phyloP scores from a whole-genome alignment of 2,113 vertebrate genomes.

The Psilopsiagon aurifrons region DNA sequence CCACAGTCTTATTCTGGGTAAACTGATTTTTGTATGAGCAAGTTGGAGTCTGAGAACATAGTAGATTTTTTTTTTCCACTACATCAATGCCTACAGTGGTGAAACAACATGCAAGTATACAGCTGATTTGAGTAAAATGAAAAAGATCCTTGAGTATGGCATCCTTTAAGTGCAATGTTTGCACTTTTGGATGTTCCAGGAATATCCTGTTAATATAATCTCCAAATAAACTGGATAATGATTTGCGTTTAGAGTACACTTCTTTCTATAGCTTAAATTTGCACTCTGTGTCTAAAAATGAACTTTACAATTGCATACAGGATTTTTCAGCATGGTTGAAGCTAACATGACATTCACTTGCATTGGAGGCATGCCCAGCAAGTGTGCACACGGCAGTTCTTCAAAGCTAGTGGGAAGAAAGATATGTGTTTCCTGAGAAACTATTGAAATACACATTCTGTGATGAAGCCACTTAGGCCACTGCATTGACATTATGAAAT shows the following conservation, averaged over 20 bases:
- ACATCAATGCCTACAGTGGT: neutral
- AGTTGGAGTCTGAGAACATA: neutral
- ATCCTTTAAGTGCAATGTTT: neutral
- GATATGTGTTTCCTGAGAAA: neutral
- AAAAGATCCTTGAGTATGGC: neutral
- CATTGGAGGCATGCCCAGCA: neutral
- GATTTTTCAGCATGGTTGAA: neutral
- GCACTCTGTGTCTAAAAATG: neutral
- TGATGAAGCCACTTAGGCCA: neutral
- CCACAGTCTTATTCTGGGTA: neutral
- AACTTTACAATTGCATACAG: neutral
- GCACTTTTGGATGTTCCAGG: neutral
- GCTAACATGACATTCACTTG: neutral
- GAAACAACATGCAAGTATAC: neutral
- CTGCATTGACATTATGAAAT: neutral
- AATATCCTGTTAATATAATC: neutral
- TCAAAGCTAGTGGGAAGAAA: neutral
- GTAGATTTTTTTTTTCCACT: neutral
- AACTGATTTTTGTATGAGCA: conserved; percentile 19
- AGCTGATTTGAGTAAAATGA: neutral
- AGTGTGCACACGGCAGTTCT: neutral
- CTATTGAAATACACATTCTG: neutral
- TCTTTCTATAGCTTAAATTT: neutral
- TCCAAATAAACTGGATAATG: neutral
- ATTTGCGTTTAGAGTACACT: neutral